Evolutionary conservation across 2,888 invertebrate species (phyloP), one percentile per base, ranked within the genome.

Genomic region (Timandra comae): DNA sequence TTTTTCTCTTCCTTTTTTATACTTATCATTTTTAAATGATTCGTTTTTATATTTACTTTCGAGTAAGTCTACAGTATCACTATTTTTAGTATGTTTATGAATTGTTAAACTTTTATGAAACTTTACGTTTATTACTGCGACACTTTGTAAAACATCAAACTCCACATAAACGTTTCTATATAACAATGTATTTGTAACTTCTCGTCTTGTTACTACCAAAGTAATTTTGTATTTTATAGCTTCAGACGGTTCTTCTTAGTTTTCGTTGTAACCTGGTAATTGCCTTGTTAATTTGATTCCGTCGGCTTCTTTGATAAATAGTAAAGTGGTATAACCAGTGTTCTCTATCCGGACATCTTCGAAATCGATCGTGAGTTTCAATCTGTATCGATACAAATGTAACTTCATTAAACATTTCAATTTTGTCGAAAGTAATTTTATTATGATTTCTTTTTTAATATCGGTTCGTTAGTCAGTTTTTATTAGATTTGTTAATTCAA

Each of bases 231-330:
- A 43, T 67, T 75, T 70, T 67, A 70, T 67, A 67, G 68, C 65
- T 63, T 50, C 38, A 44, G n/a, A n/a, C 56, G 56, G 55, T 60
- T 63, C 37, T 59, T 51, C 52, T 65, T 59, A 59, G 56, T 66
- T 72, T 74, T 68, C 65, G 52, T 69, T 62, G 70, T 70, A 75
- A 73, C 58, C 55, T 63, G 60, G 73, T 80, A 74, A 82, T 79
- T 81, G 73, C 68, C 75, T 77, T 78, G 80, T 82, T 81, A 79
- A 79, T 79, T 75, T 69, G 65, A 71, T 72, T 65, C 65, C 61
- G 65, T 62, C 80, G 79, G 76, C 54, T 40, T 58, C 69, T 84
- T 76, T 80, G 77, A 82, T 70, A 48, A 49, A 59, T 56, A 52
- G 56, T 62, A 43, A 57, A 74, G 65, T 67, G 66, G 76, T 70